Percentiles rank a stretch among this genome's conserved stretches.
Conservation (phyloP, 2,113 vertebrate genomes). For the Dunckerocampus dactyliophorus region DNA sequence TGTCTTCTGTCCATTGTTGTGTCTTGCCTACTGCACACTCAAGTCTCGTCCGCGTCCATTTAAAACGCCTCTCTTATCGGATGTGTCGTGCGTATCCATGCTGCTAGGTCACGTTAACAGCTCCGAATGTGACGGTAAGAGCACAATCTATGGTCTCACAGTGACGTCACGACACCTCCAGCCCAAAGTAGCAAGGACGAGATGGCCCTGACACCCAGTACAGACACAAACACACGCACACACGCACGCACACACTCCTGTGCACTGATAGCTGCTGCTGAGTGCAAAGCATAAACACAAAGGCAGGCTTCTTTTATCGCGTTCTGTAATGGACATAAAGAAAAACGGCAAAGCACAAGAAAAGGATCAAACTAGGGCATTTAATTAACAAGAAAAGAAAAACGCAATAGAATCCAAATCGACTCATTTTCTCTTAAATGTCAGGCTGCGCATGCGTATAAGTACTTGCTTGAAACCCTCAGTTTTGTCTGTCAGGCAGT, state of each 20-base stretch:
- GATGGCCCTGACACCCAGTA: background rate
- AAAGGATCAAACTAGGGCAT: conserved; percentile 60
- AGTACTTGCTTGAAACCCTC: background rate
- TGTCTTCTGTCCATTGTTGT: too few species aligned
- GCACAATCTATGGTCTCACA: conserved; percentile 45
- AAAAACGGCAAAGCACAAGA: conserved; percentile 58
- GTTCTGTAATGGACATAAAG: conserved; percentile 64
- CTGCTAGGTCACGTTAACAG: conserved; percentile 10
- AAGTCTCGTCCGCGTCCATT: background rate
- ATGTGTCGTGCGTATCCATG: background rate
- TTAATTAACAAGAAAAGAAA: conserved; percentile 60
- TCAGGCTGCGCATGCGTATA: conserved; percentile 33
- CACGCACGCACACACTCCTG: background rate
- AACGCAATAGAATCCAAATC: conserved; percentile 64
- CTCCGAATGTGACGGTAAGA: conserved; percentile 50
- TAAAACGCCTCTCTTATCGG: conserved; percentile 40
- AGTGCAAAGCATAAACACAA: background rate
- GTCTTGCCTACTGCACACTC: too few species aligned
- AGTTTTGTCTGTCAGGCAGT: conserved; percentile 5
- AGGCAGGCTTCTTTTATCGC: conserved; percentile 9
- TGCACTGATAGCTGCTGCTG: background rate
- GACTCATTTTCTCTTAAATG: conserved; percentile 48
- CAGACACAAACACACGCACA: background rate
- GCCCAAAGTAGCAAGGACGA: conserved; percentile 46
- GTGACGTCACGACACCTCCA: conserved; percentile 27